A percentile compares a stretch with the other conserved stretches of the same genome.
These are phyloP conservation scores for Lepus americanus DNA, from an alignment of 2,113 vertebrate genomes.

Conservation along the genomic window DNA sequence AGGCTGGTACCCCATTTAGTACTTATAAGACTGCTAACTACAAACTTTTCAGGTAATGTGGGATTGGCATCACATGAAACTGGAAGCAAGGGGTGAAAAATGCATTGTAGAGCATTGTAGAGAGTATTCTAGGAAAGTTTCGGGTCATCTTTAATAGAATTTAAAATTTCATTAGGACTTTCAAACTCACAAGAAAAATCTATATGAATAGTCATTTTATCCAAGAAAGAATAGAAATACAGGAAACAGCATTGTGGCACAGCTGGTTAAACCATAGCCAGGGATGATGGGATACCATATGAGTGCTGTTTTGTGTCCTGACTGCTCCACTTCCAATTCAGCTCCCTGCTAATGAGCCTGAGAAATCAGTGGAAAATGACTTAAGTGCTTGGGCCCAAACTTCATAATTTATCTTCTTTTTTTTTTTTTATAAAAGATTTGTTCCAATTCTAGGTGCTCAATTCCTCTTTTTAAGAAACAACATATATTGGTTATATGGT, in stretches of 20 bases:
- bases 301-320: no score
- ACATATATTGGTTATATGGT: background rate
- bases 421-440: background rate
- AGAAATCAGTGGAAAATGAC: background rate
- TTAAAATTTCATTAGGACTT: background rate
- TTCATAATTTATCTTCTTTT: background rate
- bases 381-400: background rate
- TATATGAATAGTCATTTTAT: background rate
- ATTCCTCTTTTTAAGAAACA: slow-evolving; percentile 1
- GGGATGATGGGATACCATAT: no score
- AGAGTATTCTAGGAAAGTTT: background rate
- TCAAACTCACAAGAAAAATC: background rate
- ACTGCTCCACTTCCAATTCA: no score
- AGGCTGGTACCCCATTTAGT: background rate
- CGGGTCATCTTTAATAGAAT: background rate
- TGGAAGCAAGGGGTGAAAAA: background rate
- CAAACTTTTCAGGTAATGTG: background rate
- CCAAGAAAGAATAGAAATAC: background rate
- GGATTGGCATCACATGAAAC: background rate
- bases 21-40: background rate
- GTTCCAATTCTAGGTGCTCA: background rate
- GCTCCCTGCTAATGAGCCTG: no score
- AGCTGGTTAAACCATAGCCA: no score
- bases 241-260: background rate
- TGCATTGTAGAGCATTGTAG: background rate